Base-by-base conservation (phyloP, 2,888 invertebrate species). In the Dasypogon diadema region DNA sequence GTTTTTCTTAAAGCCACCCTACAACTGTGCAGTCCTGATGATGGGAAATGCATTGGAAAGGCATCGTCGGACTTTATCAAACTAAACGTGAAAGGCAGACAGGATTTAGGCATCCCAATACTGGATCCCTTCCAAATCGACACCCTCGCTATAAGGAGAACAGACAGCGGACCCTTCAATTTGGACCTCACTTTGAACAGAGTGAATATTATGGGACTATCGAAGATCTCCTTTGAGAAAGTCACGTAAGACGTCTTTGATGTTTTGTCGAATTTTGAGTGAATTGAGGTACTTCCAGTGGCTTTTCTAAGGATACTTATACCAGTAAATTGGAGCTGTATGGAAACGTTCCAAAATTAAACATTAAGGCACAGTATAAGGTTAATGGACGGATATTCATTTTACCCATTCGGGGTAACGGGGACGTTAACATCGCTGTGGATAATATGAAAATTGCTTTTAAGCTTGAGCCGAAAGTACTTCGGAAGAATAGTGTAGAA, bases 311-410 rank as follows among this genome's bases (percentile, higher is more conserved):
- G 42, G 75, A 78, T 73, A 51, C 60, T 37, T 22, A 26, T 0
- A 56, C 18, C 51, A 60, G 72, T 16, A 77, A 77, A 73, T 72
- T 76, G 51, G 77, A 78, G 58, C 18, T 78, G 5, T n/a, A 70
- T 30, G 76, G 42, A 24, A 60, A 34, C 2, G 30, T 72, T 24
- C 76, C 74, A 14, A 30, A 26, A n/a, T 48, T 78, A 30, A 21
- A 34, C 37, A 48, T 79, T 6, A 14, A 30, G 8, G 78, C 78
- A n/a, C 42, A 58, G 10, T 84, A 84, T 75, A 80, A 74, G 3
- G 80, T 81, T 16, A 77, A 79, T 54, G 84, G 84, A 24, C 80
- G 79, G 55, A 79, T 84, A n/a, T 78, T 83, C 34, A 75, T 83
- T 21, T 77, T 83, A n/a, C 82, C 83, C 16, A 81, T 84, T 60